Evolutionary conservation across 2,113 vertebrate species (phyloP).

Genomic region (Notiomystis cincta): DNA sequence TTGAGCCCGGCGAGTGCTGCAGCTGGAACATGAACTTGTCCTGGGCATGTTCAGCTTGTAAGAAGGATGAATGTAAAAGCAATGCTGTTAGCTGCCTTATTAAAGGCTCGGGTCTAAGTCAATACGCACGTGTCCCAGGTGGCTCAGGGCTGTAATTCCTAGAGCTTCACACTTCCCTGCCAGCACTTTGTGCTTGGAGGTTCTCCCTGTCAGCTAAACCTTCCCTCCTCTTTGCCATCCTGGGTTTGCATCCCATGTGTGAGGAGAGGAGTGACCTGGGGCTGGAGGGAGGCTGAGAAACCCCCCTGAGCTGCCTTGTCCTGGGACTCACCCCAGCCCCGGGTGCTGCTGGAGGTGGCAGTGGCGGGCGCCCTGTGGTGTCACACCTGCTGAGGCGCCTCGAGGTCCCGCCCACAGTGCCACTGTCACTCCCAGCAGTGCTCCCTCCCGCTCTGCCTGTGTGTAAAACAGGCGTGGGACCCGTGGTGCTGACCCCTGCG

Average conservation of each 20-base stretch:
- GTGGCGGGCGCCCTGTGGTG: background rate
- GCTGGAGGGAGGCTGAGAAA: background rate
- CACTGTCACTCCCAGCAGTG: accelerated
- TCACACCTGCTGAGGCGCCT: background rate
- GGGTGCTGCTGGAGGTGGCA: background rate
- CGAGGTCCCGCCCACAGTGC: accelerated
- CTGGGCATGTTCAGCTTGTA: background rate
- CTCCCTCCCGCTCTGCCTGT: background rate
- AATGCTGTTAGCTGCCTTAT: conserved; percentile 38
- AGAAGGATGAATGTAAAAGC: conserved; percentile 10
- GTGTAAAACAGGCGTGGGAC: background rate
- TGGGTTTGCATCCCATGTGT: accelerated
- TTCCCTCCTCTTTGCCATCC: background rate
- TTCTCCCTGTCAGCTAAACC: background rate
- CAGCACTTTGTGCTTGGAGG: background rate
- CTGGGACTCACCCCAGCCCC: background rate
- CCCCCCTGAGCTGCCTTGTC: background rate
- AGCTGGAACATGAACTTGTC: background rate
- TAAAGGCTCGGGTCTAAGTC: conserved; percentile 13
- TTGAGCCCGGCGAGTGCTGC: background rate
- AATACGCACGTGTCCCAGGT: background rate
- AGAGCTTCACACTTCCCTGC: background rate
- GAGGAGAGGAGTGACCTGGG: background rate
- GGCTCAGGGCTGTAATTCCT: background rate
- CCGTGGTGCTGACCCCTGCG: accelerated